Base-by-base conservation (phyloP, 2,797 vertebrate genomes). In the Myotis planiceps region DNA sequence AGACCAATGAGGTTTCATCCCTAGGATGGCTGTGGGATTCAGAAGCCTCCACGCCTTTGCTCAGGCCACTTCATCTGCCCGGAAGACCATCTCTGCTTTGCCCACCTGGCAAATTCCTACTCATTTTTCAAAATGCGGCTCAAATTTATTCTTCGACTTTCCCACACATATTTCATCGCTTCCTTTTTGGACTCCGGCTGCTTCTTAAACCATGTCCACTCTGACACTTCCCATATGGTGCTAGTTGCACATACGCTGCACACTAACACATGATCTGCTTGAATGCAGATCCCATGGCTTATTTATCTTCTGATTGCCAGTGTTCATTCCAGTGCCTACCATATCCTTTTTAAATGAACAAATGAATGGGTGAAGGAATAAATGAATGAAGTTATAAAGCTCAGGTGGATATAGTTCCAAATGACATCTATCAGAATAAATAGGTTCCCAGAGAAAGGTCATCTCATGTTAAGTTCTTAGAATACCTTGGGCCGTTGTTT, bases 401-500 rank as follows among this genome's bases (percentile, higher is more conserved):
- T 89, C n/a, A 9, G 14, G n/a, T 68, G 51, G 1, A 90, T 90
- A 23, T 4, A 58, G 78, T 65, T 79, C 16, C 49, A 21, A 80
- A 13, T 55, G 16, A 79, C n/a, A 92, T 53, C 82, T 85, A 92
- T 27, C 29, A 65, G n/a, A 94, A 75, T 58, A 75, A 91, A 74
- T 51, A 78, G 7, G 6, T 69, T 60, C 25, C 69, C 51, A 75
- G 83, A 49, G 71, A 92, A 92, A 49, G 51, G 34, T 37, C 18
- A 63, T 29, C 47, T 85, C 25, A 1, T 79, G 80, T 63, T 88
- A 86, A 74, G 66, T 94, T 91, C 78, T 88, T 85, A 78, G 32
- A n/a, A 79, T 13, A 18, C 29, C 72, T 86, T 74, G 34, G 66
- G 23, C 82, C 39, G 47, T 60, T 96, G 83, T 90, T 45, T 7